Base-by-base conservation (phyloP, 2,888 invertebrate genomes). In the Eupsilia transversa region DNA sequence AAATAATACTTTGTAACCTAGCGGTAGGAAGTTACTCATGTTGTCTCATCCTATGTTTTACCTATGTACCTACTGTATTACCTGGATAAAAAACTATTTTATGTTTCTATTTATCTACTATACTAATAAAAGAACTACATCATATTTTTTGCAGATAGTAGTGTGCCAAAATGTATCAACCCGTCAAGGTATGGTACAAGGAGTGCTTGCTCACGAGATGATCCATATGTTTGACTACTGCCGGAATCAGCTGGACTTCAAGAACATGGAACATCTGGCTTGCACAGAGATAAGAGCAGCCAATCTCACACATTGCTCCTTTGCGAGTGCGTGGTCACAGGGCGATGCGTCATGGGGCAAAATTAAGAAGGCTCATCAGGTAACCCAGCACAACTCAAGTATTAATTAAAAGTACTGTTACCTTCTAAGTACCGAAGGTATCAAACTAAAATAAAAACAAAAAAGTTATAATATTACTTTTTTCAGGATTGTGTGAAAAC, bases 211-310 rank as follows among this genome's bases (percentile, higher is more conserved):
- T 0, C 99, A 99, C 89, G 99, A 99, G 94, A 97, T 99, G 97
- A 98, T 99, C 64, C 99, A 99, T 92, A 99, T 99, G 98, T 99
- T 99, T 91, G 99, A 99, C 93, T 98, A 97, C 91, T 99, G 99
- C 92, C 97, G 98, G 60, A 98, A 99, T 84, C 97, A 99, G 64
- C 92, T 99, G 73, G 98, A 99, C 94, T 98, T 99, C 88, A 98
- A 97, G 87, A 98, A 99, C 91, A 96, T 99, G 83, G 98, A 99
- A 83, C 99, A 99, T 93, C 94, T 99, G 74, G 99, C 99, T 0
- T 99, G 99, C 91, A 99, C 99, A 0, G 99, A 99, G 97, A 98
- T 99, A 80, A 96, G 99, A 84, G 99, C 99, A 2, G 99, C 99
- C 0, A 99, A 99, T 93, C 96, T 99, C 57, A 98, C 98, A 0